A percentile compares a stretch with the other conserved stretches of the same genome.
These are phyloP conservation scores for Zaprionus lachaisei DNA, from an alignment of 1,140 invertebrate species.

Conservation along the genomic window DNA sequence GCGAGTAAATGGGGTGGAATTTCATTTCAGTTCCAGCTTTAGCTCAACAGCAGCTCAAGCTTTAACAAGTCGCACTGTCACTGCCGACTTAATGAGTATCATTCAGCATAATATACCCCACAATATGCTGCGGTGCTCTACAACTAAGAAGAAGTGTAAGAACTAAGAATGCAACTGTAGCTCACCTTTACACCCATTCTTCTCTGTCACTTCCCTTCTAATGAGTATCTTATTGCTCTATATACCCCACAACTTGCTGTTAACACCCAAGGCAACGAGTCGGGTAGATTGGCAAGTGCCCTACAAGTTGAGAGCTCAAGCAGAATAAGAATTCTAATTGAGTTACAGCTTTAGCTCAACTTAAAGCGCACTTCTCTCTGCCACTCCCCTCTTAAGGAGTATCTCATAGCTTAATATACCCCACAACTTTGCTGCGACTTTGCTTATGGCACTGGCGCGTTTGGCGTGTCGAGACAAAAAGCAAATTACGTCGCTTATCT, in stretches of 20 bases:
- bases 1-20: too few relatives aligned
- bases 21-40: too few relatives aligned
- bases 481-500: constrained; percentile 54
- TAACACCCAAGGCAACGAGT: background rate
- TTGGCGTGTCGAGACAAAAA: constrained; percentile 46
- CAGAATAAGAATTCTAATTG: too few relatives aligned
- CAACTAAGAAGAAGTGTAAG: too few relatives aligned
- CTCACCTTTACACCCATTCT: too few relatives aligned
- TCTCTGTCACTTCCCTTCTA: background rate
- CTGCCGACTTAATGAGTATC: background rate
- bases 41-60: background rate
- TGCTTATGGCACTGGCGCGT: constrained; percentile 16
- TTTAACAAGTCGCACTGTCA: background rate
- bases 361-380: too few relatives aligned
- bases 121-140: too few relatives aligned
- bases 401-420: background rate
- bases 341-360: too few relatives aligned
- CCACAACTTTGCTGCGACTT: background rate
- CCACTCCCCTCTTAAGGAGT: too few relatives aligned
- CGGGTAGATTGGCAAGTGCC: too few relatives aligned
- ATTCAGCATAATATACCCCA: background rate
- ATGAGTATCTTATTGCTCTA: background rate
- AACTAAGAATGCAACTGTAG: too few relatives aligned
- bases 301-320: too few relatives aligned
- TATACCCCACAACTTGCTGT: background rate